Conservation (phyloP, 2,113 vertebrate genomes). For the Octodon degus region DNA sequence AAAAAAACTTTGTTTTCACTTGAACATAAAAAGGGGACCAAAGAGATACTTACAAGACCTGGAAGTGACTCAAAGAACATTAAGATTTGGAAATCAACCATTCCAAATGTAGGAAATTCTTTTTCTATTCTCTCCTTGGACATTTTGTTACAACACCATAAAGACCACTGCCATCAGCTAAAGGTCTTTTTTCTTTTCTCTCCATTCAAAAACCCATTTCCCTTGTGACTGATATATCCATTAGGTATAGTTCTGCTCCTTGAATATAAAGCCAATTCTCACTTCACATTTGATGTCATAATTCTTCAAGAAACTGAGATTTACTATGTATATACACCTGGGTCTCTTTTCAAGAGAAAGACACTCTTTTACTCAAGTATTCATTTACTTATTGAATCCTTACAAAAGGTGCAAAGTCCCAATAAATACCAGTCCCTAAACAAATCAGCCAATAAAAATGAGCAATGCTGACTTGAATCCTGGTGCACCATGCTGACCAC, state of each 20-base stretch:
- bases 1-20: slow-evolving; percentile 29
- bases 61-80: neutral
- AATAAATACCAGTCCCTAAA: slow-evolving; percentile 38
- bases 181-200: neutral
- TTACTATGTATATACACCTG: neutral
- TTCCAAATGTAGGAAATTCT: slow-evolving; percentile 12
- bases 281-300: slow-evolving; percentile 8
- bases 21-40: neutral
- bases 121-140: slow-evolving; percentile 14
- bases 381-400: slow-evolving; percentile 48
- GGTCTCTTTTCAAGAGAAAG: slow-evolving; percentile 11
- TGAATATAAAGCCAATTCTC: slow-evolving; percentile 50
- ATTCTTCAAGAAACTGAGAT: slow-evolving; percentile 43
- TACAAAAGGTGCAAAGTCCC: neutral
- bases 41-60: neutral
- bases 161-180: neutral
- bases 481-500: too few relatives aligned
- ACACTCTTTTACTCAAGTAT: slow-evolving; percentile 17
- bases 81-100: slow-evolving; percentile 38
- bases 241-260: slow-evolving; percentile 15
- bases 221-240: slow-evolving; percentile 1
- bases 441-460: slow-evolving; percentile 27
- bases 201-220: slow-evolving; percentile 2
- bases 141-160: neutral
- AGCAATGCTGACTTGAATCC: neutral